phyloP scores from a whole-genome alignment of 2,113 vertebrate genomes.

The Labrus mixtus region DNA sequence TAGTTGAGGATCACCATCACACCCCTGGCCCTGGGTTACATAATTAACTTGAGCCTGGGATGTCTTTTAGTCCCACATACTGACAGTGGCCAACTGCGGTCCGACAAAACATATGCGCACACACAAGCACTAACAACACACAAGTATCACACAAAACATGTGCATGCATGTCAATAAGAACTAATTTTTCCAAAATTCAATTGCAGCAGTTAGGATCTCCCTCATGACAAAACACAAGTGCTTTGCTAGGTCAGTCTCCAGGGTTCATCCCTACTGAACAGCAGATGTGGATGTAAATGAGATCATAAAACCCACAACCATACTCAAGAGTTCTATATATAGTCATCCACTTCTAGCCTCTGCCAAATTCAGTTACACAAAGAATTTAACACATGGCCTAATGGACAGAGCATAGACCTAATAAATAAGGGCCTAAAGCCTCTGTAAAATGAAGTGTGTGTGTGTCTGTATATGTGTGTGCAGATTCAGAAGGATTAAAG shows the following conservation, averaged over 20 bases:
- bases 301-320: slow-evolving; percentile 27
- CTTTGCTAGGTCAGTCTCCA: slow-evolving; percentile 13
- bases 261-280: background rate
- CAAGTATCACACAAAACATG: background rate
- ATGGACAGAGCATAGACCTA: slow-evolving; percentile 45
- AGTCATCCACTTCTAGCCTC: slow-evolving; percentile 44
- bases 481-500: slow-evolving; percentile 5
- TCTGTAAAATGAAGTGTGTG: slow-evolving; percentile 3
- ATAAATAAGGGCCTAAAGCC: slow-evolving; percentile 41
- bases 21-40: slow-evolving; percentile 48
- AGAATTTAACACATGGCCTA: slow-evolving; percentile 62
- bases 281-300: slow-evolving; percentile 31
- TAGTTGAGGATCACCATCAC: slow-evolving; percentile 68
- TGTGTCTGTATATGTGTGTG: slow-evolving; percentile 34
- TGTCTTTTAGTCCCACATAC: slow-evolving; percentile 29
- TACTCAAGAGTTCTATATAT: slow-evolving; percentile 45
- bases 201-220: background rate
- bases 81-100: background rate
- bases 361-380: slow-evolving; percentile 62
- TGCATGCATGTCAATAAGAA: background rate
- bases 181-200: background rate
- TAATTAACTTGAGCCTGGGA: slow-evolving; percentile 59
- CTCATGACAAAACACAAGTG: background rate
- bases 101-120: background rate
- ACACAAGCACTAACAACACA: background rate